A percentile compares a stretch with the other conserved stretches of the same genome.
Evolutionary conservation across 35 echinoderm and acorn worm genomes (phyloP).

Genomic region (Apostichopus parvimensis): DNA sequence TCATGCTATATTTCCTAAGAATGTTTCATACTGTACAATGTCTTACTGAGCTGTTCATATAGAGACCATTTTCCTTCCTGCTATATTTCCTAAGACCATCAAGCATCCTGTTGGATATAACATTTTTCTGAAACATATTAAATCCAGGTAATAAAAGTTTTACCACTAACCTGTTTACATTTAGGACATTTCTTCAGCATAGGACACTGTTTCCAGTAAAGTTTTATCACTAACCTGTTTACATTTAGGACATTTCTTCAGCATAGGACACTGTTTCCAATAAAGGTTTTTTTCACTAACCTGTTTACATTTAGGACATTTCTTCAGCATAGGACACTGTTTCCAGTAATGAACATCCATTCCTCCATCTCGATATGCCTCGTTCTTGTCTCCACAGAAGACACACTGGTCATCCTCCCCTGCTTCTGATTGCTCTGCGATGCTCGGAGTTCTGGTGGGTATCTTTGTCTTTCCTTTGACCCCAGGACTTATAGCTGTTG

Average conservation of each 20-base stretch:
- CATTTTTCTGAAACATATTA: too few relatives aligned
- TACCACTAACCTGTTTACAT: too few relatives aligned
- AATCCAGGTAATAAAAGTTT: neutral
- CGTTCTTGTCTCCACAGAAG: conserved; percentile 87
- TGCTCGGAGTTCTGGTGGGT: conserved; percentile 75
- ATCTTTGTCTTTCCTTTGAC: conserved; percentile 54
- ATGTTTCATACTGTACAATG: conserved; percentile 68
- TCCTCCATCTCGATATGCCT: conserved; percentile 81
- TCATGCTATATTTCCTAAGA: too few relatives aligned
- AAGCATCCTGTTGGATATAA: too few relatives aligned
- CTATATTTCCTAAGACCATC: too few relatives aligned
- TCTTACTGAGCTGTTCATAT: too few relatives aligned
- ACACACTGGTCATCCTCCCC: conserved; percentile 91
- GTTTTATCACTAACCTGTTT: too few relatives aligned
- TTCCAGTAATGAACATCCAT: conserved; percentile 82
- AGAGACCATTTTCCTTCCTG: too few relatives aligned
- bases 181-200: too few relatives aligned
- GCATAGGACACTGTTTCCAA: neutral
- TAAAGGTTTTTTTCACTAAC: conserved; percentile 12
- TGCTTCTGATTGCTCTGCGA: conserved; percentile 82
- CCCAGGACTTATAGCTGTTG: neutral
- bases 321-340: too few relatives aligned
- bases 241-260: too few relatives aligned
- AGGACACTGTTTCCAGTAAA: neutral
- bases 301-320: too few relatives aligned